phyloP scores from a whole-genome alignment of 2,888 invertebrate genomes.

The Hirtodrosophila trivittata region DNA sequence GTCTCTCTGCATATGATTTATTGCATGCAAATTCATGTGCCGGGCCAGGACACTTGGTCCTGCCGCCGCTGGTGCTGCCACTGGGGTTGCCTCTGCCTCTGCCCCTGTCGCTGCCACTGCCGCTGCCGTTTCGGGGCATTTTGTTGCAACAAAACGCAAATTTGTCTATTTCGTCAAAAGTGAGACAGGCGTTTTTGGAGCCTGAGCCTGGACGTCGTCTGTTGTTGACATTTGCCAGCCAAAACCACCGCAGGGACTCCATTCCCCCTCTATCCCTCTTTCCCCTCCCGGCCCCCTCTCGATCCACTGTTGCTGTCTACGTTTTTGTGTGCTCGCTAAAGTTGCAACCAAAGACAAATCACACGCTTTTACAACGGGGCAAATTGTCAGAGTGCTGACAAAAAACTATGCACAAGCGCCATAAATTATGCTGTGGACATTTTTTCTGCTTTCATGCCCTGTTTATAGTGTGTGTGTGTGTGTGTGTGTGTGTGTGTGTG shows the following conservation, averaged over 20 bases:
- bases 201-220: slow-evolving; percentile 59
- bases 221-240: slow-evolving; percentile 77
- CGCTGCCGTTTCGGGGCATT: slow-evolving; percentile 56
- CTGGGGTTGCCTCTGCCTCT: slow-evolving; percentile 19
- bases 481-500: slow-evolving; percentile 25
- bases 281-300: background rate
- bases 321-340: slow-evolving; percentile 40
- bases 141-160: slow-evolving; percentile 81
- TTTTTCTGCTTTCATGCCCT: slow-evolving; percentile 8
- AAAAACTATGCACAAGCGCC: slow-evolving; percentile 62
- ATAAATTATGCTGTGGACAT: slow-evolving; percentile 73
- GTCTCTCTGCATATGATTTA: slow-evolving; percentile 79
- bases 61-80: no score
- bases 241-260: slow-evolving; percentile 52
- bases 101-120: slow-evolving; percentile 16
- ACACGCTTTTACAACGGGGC: slow-evolving; percentile 74
- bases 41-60: slow-evolving; percentile 37
- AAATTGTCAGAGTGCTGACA: slow-evolving; percentile 70
- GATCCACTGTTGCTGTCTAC: background rate
- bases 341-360: slow-evolving; percentile 77
- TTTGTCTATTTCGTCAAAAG: slow-evolving; percentile 82
- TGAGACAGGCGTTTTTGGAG: slow-evolving; percentile 70
- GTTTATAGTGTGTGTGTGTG: background rate
- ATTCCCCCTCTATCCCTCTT: background rate
- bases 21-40: slow-evolving; percentile 77